Evolutionary conservation across 2,797 vertebrate species (phyloP), one percentile per base, ranked within the genome.

Genomic region (Todus mexicanus): DNA sequence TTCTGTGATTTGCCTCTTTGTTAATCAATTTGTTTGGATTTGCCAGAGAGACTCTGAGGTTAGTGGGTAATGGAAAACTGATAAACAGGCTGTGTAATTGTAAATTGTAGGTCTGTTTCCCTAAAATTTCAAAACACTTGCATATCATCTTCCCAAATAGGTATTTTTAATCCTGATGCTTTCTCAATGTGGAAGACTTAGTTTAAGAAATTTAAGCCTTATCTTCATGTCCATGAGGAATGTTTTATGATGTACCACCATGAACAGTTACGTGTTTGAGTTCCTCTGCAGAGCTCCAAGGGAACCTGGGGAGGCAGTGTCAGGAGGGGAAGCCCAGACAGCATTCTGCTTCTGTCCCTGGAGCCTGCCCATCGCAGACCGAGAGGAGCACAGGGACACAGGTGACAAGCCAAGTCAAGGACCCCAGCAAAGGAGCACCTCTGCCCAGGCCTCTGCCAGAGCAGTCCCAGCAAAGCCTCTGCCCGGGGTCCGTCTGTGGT

Each of bases 191-290:
- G 8, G 56, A 63, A 51, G 22, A 8, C 33, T 50, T 37, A 27
- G 29, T 47, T 51, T 69, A 29, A 74, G 64, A 53, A n/a, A 29
- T 47, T 11, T n/a, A 48, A 47, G 31, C 38, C 15, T 57, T 68
- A 10, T 43, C 26, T 57, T 69, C 43, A 40, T 33, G 8, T 56
- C 8, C 11, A 13, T 12, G 37, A 45, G 29, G 22, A 40, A 4
- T 68, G 35, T 59, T 88, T 53, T 51, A 47, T 8, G 9, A 3
- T 10, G 13, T 73, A 29, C 15, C 33, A 18, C n/a, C 5, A 3
- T 13, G 14, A 23, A 15, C 13, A 20, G 37, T 42, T 0, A 0
- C 1, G 1, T 47, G 53, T n/a, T 20, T 7, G 18, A 15, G 19
- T 48, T 78, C 22, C 11, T 84, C 47, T 68, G 60, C 15, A 7